Percentiles rank a stretch among this genome's conserved stretches.
Conservation (phyloP, 2,797 vertebrate genomes). For the Silurus aristotelis region DNA sequence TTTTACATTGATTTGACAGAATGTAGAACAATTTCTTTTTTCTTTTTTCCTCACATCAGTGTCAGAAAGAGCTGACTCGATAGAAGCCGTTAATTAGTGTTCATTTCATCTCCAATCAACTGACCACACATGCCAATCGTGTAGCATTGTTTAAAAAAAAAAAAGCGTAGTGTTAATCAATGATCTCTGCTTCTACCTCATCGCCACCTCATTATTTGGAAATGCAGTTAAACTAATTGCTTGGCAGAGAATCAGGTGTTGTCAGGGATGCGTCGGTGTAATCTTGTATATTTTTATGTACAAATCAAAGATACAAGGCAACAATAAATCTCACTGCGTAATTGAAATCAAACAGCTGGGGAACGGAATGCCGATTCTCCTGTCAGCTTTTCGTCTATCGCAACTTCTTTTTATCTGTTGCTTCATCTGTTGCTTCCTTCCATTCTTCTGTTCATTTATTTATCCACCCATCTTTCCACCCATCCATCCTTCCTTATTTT, state of each 20-base stretch:
- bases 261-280: not conserved
- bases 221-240: conserved; percentile 22
- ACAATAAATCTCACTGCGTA: not conserved
- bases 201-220: not conserved
- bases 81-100: not conserved
- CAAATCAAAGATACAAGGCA: conserved; percentile 8
- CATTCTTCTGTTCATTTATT: too few species aligned
- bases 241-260: not conserved
- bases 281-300: not conserved
- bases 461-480: too few species aligned
- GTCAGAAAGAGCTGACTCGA: not conserved
- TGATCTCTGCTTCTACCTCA: conserved; percentile 18
- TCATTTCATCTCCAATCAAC: not conserved
- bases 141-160: not conserved
- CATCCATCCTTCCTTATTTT: not conserved
- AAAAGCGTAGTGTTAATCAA: not conserved
- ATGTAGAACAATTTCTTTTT: not conserved
- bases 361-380: not conserved
- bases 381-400: not conserved
- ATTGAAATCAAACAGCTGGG: conserved; percentile 16
- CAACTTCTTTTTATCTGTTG: not conserved
- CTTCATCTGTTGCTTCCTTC: too few species aligned
- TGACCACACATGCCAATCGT: not conserved
- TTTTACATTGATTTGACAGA: conserved; percentile 15
- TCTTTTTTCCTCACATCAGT: not conserved